Evolutionary conservation across 1,140 invertebrate species (phyloP), one percentile per base, ranked within the genome.

Genomic region (Drosophila pachea): DNA sequence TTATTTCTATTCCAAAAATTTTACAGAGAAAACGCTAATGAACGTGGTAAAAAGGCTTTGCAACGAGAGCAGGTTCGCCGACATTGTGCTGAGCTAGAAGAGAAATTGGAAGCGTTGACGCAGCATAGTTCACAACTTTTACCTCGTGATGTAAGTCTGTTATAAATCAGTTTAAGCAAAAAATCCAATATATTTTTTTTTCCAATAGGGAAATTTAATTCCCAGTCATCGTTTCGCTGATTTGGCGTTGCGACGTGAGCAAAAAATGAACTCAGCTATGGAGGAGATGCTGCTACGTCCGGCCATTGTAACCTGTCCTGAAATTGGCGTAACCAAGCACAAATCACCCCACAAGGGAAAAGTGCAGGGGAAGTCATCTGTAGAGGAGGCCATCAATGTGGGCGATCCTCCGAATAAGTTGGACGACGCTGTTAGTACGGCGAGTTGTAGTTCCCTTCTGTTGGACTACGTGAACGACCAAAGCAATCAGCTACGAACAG

Each of bases 391-490:
- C 8, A 54, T 88, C 2, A 88, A 88, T 68, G 11, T 88, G 2
- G 87, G 77, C 0, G 65, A 70, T 43, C 66, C 50, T 5, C 55
- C 60, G 0, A 48, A 49, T 11, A 71, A 49, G 8, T 11, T 14
- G 11, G 33, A 73, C 31, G 61, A 45, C 49, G 12, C 48, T 7
- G 63, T 33, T 6, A 74, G 81, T 29, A 63, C 71, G 0, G 72
- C 73, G 5, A 89, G 88, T 52, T 78, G 77, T 55, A 63, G 72
- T 38, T 79, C 86, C 7, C 64, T 89, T 8, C 53, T 89, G 9
- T 58, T 89, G 2, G 83, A 86, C 38, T 89, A 87, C 52, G 88
- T 89, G 4, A 73, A 87, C 31, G 86, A 89, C 71, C 88, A 89
- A 45, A 77, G 75, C 40, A 73, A 87, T 29, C 74, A 88, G 54